Evolutionary conservation across 2,113 vertebrate genomes (phyloP), one percentile per base, ranked within the genome.

Genomic region (Taurulus bubalis): DNA sequence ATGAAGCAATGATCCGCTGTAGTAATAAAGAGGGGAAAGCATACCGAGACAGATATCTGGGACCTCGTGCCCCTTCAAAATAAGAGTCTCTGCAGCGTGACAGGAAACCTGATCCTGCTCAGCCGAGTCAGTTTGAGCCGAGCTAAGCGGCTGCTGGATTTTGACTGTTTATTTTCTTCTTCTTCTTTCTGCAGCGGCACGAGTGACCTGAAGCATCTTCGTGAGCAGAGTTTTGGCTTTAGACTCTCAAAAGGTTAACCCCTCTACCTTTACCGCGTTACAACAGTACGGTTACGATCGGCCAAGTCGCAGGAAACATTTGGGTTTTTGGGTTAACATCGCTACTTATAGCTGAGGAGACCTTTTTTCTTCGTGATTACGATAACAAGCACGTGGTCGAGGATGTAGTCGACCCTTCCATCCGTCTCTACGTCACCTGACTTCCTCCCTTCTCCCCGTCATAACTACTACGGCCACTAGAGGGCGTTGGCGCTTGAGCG

Each of bases 111-210:
- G 26, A 49, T 45, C 56, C 65, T 78, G 47, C 65, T 62, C 71
- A 42, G 53, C 30, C 22, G 59, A 66, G 20, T 67, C 45, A 28
- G 38, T 76, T 63, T 65, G 71, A 69, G 71, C 60, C 36, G 53
- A n/a, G n/a, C n/a, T n/a, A n/a, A 84, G 71, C 85, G 79, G 82
- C 78, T 82, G 75, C 70, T 58, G 75, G 30, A 59, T 30, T 68
- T 72, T 34, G 2, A n/a, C 49, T n/a, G 10, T 42, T 68, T 69
- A 62, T 79, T 62, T 55, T 63, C 63, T 14, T 69, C 22, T 53
- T 22, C 58, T 58, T n/a, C 34, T 34, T 34, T 34, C 34, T 34
- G 78, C 78, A 63, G 51, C 42, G 30, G 51, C 22, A 7, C 36
- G 15, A 66, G 71, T 75, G 36, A 66, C 71, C 26, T 75, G 34